A percentile compares a stretch with the other conserved stretches of the same genome.
Conservation (phyloP, 2,113 vertebrate species). For the Aviceda subcristata region DNA sequence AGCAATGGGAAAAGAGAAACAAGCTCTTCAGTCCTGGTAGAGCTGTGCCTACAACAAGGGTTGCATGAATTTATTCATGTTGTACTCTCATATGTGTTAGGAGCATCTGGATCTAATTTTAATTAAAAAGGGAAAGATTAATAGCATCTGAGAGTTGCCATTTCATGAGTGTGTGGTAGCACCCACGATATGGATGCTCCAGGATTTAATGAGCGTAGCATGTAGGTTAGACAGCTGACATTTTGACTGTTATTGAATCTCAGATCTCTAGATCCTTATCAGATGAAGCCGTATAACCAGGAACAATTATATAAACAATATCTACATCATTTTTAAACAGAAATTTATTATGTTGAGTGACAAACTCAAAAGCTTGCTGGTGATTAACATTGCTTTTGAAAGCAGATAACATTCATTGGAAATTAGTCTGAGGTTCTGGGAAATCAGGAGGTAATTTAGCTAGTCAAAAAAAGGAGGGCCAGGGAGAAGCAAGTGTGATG, state of each 20-base stretch:
- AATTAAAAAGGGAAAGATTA: not conserved
- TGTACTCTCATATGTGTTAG: not conserved
- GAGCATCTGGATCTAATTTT: not conserved
- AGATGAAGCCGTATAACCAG: not conserved
- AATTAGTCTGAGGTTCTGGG: not conserved
- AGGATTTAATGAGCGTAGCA: not conserved
- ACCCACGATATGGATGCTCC: not conserved
- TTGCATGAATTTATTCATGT: not conserved
- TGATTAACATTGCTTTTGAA: slow-evolving; percentile 1
- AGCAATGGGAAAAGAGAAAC: not conserved
- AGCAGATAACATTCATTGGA: not conserved
- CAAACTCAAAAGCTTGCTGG: not conserved
- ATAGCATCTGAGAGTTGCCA: not conserved
- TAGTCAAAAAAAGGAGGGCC: not conserved
- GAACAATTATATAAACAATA: not conserved
- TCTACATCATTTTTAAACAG: not conserved
- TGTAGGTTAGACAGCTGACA: not conserved
- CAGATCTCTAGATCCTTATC: not conserved
- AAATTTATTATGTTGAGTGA: not conserved
- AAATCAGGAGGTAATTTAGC: not conserved
- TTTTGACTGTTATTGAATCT: not conserved
- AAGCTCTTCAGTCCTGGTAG: not conserved
- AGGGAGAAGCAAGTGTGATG: not conserved
- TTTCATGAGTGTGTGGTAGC: not conserved
- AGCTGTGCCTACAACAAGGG: not conserved